A percentile compares a stretch with the other conserved stretches of the same genome.
Conservation (phyloP, 2,113 vertebrate species). For the Pholis gunnellus region DNA sequence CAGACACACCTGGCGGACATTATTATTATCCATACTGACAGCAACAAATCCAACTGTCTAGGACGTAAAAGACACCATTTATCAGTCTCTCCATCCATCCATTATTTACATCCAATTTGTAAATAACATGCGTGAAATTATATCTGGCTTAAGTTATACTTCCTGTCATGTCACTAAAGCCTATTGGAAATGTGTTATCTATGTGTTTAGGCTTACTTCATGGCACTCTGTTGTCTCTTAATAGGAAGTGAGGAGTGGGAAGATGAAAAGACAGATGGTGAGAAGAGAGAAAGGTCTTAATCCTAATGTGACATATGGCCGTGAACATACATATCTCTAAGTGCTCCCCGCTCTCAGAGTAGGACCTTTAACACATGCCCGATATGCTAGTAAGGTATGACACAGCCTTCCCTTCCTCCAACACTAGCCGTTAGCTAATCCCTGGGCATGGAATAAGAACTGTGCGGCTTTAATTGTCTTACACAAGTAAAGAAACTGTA, state of each 20-base stretch:
- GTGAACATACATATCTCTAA: neutral
- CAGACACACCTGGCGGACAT: neutral
- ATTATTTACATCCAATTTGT: neutral
- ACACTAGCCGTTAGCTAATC: neutral
- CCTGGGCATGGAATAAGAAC: neutral
- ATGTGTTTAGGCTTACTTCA: slow-evolving; percentile 17
- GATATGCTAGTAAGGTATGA: neutral
- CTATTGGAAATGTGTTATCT: neutral
- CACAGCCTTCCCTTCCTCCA: neutral
- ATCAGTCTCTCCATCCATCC: neutral
- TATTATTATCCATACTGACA: neutral
- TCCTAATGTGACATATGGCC: slow-evolving; percentile 61
- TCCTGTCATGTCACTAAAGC: neutral
- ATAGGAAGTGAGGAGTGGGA: slow-evolving; percentile 13
- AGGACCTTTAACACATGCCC: neutral
- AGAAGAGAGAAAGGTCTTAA: slow-evolving; percentile 58
- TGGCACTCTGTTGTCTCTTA: neutral
- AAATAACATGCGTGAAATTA: neutral
- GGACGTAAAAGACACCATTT: neutral
- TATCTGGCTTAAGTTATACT: neutral
- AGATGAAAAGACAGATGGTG: slow-evolving; percentile 62
- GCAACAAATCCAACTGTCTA: neutral
- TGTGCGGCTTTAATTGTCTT: neutral
- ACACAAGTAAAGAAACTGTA: neutral
- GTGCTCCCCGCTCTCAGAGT: slow-evolving; percentile 2